Percentiles rank a stretch among this genome's conserved stretches.
Conservation (phyloP, 2,113 vertebrate species). For the Serilophus lunatus region DNA sequence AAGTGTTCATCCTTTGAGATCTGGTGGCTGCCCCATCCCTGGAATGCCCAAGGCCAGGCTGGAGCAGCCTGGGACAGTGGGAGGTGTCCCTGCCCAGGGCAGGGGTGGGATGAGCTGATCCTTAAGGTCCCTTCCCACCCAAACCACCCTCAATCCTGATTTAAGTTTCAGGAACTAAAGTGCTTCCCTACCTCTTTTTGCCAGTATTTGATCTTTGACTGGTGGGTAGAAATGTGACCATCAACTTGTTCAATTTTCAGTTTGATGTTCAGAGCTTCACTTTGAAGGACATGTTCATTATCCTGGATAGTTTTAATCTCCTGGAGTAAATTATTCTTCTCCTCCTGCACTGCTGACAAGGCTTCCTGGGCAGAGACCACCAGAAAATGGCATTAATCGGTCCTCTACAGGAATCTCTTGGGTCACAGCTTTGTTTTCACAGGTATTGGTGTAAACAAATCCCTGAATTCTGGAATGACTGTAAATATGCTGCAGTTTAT, state of each 20-base stretch:
- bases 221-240: constrained; percentile 80
- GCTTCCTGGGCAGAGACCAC: constrained; percentile 65
- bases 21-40: neutral
- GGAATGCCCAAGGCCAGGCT: neutral
- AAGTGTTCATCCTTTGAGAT: neutral
- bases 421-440: neutral
- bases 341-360: constrained; percentile 82
- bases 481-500: neutral
- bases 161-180: neutral
- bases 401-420: neutral
- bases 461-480: neutral
- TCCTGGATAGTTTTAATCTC: constrained; percentile 83
- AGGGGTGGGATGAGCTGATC: neutral
- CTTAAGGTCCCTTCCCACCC: neutral
- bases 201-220: constrained; percentile 91
- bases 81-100: neutral
- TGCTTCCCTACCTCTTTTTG: constrained; percentile 85
- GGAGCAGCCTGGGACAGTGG: accelerated
- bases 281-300: constrained; percentile 85
- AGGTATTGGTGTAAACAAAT: neutral
- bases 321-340: constrained; percentile 76
- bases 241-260: constrained; percentile 89
- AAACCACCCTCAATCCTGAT: neutral
- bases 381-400: neutral
- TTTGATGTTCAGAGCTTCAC: constrained; percentile 86